A percentile compares a stretch with the other conserved stretches of the same genome.
phyloP scores from a whole-genome alignment of 2,113 vertebrate genomes.

The Dolichallabes microphthalmus region DNA sequence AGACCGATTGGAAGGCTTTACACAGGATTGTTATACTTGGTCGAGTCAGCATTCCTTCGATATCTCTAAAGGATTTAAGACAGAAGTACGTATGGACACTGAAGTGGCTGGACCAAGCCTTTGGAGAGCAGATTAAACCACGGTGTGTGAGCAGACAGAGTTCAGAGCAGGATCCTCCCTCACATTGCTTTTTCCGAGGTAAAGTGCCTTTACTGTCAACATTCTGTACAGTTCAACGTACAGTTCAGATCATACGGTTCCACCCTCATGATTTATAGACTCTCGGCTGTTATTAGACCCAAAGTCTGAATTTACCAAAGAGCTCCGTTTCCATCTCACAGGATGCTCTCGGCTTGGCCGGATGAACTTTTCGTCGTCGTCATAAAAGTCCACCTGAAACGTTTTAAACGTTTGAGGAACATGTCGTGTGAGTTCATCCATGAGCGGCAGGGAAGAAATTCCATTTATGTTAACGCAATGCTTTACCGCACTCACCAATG shows the following conservation, averaged over 20 bases:
- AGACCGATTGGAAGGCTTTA: slow-evolving; percentile 29
- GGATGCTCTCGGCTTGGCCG: slow-evolving; percentile 40
- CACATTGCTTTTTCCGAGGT: slow-evolving; percentile 50
- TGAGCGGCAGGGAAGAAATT: slow-evolving; percentile 6
- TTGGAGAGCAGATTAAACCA: slow-evolving; percentile 50
- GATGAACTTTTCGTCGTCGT: slow-evolving; percentile 44
- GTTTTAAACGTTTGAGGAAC: slow-evolving; percentile 53
- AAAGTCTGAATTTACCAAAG: slow-evolving; percentile 57
- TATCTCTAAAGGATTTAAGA: slow-evolving; percentile 65
- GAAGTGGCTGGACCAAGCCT: slow-evolving; percentile 50
- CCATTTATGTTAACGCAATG: slow-evolving; percentile 20
- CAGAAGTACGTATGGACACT: slow-evolving; percentile 55
- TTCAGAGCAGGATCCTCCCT: slow-evolving; percentile 54
- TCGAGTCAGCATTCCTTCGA: slow-evolving; percentile 59
- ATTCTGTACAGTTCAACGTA: slow-evolving; percentile 63
- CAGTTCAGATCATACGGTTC: slow-evolving; percentile 45
- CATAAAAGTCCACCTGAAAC: slow-evolving; percentile 56
- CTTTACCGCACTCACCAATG: slow-evolving; percentile 14
- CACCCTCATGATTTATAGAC: slow-evolving; percentile 68
- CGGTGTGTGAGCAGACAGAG: slow-evolving; percentile 46
- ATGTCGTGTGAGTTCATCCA: slow-evolving; percentile 51
- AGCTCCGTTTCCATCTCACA: slow-evolving; percentile 48
- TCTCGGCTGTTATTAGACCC: slow-evolving; percentile 69
- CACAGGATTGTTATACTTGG: slow-evolving; percentile 64
- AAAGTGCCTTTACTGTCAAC: slow-evolving; percentile 74